Evolutionary conservation across 2,888 invertebrate genomes (phyloP).

Genomic region (Xylota sylvarum): DNA sequence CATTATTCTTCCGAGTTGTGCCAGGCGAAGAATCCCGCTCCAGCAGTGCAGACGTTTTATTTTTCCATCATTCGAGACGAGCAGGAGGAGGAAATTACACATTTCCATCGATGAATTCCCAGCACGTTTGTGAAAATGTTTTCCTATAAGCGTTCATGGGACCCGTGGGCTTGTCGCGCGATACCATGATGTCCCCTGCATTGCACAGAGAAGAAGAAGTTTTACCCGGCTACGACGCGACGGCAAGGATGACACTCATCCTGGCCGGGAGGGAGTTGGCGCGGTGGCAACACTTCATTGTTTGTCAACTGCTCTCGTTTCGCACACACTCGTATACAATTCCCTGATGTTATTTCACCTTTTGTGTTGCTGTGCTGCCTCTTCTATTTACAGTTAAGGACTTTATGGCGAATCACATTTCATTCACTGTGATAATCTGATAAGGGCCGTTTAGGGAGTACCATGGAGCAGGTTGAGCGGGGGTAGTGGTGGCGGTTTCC

Average conservation of each 20-base stretch:
- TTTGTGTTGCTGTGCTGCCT: slow-evolving; percentile 55
- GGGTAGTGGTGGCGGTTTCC: neutral
- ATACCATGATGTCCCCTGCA: slow-evolving; percentile 61
- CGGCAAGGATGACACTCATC: slow-evolving; percentile 37
- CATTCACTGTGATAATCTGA: slow-evolving; percentile 73
- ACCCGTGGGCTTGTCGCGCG: slow-evolving; percentile 72
- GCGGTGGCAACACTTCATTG: slow-evolving; percentile 47
- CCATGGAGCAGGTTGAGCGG: neutral
- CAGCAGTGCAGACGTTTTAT: slow-evolving; percentile 31
- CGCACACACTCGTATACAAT: slow-evolving; percentile 41
- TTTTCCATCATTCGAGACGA: neutral
- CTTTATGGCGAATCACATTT: slow-evolving; percentile 75
- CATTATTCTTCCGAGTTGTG: slow-evolving; percentile 67
- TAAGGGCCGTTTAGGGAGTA: slow-evolving; percentile 59
- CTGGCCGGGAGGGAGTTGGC: slow-evolving; percentile 16
- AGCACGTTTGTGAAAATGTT: slow-evolving; percentile 74
- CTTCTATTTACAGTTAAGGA: slow-evolving; percentile 75
- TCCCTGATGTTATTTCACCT: slow-evolving; percentile 76
- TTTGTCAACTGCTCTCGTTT: slow-evolving; percentile 67
- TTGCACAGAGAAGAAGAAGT: slow-evolving; percentile 5
- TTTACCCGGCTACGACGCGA: slow-evolving; percentile 27
- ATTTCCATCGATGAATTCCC: slow-evolving; percentile 75
- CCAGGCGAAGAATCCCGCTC: slow-evolving; percentile 52
- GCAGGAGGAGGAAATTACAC: slow-evolving; percentile 59
- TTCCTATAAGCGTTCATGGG: slow-evolving; percentile 74